phyloP scores from a whole-genome alignment of 2,888 invertebrate species.

The Augochlorella aurata region DNA sequence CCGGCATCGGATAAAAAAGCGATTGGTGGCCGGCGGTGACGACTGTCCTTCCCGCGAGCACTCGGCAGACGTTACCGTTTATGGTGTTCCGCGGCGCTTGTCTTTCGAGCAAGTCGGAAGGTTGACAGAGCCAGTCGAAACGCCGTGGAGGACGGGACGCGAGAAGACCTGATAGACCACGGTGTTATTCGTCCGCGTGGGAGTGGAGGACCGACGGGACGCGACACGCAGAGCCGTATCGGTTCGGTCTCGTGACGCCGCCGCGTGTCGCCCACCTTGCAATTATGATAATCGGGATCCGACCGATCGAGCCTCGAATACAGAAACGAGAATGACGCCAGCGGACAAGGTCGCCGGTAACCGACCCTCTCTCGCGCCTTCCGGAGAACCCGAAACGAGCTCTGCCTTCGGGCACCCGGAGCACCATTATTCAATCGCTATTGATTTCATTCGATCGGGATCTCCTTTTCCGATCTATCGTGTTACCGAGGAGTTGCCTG shows the following conservation, averaged over 20 bases:
- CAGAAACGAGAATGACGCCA: conserved; percentile 52
- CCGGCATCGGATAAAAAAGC: background rate
- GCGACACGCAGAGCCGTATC: conserved; percentile 1
- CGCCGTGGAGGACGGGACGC: background rate
- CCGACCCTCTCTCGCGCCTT: conserved; percentile 25
- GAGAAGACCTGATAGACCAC: background rate
- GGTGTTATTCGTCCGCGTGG: background rate
- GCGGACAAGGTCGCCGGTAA: conserved; percentile 47
- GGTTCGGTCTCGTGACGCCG: conserved; percentile 16
- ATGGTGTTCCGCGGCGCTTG: conserved; percentile 59
- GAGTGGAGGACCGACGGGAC: background rate
- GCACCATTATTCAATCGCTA: too few relatives aligned
- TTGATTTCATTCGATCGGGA: too few relatives aligned
- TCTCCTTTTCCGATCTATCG: too few relatives aligned
- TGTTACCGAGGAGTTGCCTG: too few relatives aligned
- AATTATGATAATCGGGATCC: conserved; percentile 61
- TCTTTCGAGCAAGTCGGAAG: conserved; percentile 41
- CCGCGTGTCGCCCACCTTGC: conserved; percentile 53
- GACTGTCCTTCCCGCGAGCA: conserved; percentile 35
- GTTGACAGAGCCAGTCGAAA: conserved; percentile 11
- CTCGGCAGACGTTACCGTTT: conserved; percentile 60
- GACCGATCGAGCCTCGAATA: conserved; percentile 47
- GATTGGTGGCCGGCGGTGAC: conserved; percentile 25
- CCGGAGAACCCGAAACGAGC: conserved; percentile 13
- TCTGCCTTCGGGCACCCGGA: background rate